Evolutionary conservation across 2,797 vertebrate species (phyloP).

Genomic region (Lutjanus argentimaculatus): DNA sequence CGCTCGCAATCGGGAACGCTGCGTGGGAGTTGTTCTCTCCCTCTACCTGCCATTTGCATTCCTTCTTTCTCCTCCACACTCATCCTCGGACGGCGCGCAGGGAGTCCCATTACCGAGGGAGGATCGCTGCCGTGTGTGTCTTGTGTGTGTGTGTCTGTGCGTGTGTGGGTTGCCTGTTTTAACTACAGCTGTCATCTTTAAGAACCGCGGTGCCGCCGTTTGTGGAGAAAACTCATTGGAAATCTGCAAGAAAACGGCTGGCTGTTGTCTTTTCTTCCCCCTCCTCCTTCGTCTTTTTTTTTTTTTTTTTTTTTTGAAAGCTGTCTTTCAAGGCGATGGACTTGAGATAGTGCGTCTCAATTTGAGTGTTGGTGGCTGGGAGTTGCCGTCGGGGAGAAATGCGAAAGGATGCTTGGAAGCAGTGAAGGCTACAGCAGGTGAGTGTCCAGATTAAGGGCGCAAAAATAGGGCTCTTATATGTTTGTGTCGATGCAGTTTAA

Average conservation of each 20-base stretch:
- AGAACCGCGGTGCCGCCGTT: constrained; percentile 17
- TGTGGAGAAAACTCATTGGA: constrained; percentile 57
- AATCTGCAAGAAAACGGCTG: constrained; percentile 43
- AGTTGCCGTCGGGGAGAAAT: constrained; percentile 83
- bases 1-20: constrained; percentile 53
- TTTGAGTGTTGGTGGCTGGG: constrained; percentile 75
- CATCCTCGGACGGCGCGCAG: constrained; percentile 52
- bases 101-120: constrained; percentile 61
- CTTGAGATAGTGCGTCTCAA: constrained; percentile 77
- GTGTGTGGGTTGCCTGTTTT: constrained; percentile 38
- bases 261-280: neutral
- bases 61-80: constrained; percentile 40
- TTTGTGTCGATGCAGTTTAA: constrained; percentile 31
- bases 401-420: constrained; percentile 85
- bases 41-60: constrained; percentile 64
- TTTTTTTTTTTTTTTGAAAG: constrained; percentile 12
- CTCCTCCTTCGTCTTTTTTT: neutral
- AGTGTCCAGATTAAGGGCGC: constrained; percentile 54
- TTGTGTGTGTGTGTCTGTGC: neutral
- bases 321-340: constrained; percentile 69
- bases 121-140: constrained; percentile 27
- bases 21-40: constrained; percentile 77
- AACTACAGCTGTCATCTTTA: constrained; percentile 49
- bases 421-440: constrained; percentile 83
- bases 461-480: neutral